phyloP scores from a whole-genome alignment of 1,140 invertebrate genomes.

The Papilio polytes region DNA sequence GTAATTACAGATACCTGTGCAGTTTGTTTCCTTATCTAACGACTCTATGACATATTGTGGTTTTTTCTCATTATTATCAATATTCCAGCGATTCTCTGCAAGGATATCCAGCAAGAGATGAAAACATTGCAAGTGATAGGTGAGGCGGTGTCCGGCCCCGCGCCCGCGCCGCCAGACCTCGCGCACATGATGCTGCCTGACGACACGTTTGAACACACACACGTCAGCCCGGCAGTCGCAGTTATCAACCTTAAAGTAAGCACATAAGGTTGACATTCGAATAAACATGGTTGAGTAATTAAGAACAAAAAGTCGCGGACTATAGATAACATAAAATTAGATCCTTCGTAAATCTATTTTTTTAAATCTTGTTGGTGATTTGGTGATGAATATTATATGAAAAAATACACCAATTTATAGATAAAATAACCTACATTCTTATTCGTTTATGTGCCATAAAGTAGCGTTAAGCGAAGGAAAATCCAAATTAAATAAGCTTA shows the following conservation, averaged over 20 bases:
- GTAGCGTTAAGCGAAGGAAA: no score
- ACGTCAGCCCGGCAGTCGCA: conserved; percentile 56
- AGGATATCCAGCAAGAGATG: conserved; percentile 68
- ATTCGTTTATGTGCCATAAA: no score
- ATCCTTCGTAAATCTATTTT: no score
- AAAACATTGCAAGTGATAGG: conserved; percentile 53
- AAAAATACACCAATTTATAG: no score
- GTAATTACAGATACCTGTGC: no score
- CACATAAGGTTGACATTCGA: background rate
- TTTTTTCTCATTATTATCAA: background rate
- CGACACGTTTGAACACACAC: conserved; percentile 41
- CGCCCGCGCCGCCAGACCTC: background rate
- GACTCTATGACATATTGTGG: no score
- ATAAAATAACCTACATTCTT: no score
- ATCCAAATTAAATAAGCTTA: no score
- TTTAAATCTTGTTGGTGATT: background rate
- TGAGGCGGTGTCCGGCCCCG: conserved; percentile 23
- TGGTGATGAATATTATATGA: no score
- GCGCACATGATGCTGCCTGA: conserved; percentile 35
- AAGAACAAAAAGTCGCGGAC: background rate
- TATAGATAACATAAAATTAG: no score
- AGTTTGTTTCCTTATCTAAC: no score
- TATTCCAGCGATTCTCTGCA: conserved; percentile 64
- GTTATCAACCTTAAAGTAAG: conserved; percentile 66
- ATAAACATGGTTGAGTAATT: background rate